phyloP scores from a whole-genome alignment of 2,113 vertebrate genomes.

The Phalacrocorax carbo region DNA sequence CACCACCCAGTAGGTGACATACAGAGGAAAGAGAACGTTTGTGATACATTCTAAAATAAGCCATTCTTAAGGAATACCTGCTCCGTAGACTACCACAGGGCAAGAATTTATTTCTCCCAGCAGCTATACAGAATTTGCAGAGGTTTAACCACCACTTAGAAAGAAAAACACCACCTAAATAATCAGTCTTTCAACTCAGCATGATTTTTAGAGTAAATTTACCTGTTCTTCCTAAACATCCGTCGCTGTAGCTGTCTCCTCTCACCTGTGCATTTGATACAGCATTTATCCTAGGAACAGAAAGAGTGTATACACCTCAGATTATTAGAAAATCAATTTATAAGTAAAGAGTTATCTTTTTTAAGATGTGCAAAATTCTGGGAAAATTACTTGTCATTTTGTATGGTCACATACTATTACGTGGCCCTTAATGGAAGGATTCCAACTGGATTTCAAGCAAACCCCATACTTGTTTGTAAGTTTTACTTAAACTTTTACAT shows the following conservation, averaged over 20 bases:
- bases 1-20: neutral
- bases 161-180: neutral
- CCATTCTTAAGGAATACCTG: neutral
- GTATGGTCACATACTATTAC: neutral
- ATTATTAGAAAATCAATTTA: neutral
- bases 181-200: neutral
- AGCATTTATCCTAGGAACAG: conserved; percentile 85
- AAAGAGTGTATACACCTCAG: neutral
- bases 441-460: neutral
- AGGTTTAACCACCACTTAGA: neutral
- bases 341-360: neutral
- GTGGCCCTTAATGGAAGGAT: neutral
- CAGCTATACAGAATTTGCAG: neutral
- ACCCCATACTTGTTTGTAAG: accelerated
- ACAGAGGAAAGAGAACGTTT: neutral
- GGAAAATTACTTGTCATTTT: neutral
- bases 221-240: conserved; percentile 90
- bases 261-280: conserved; percentile 93
- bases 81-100: neutral
- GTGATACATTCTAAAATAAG: neutral
- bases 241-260: conserved; percentile 88
- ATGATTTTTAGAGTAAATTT: neutral
- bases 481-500: neutral
- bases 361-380: neutral
- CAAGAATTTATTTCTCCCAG: neutral